A percentile compares a stretch with the other conserved stretches of the same genome.
phyloP scores from a whole-genome alignment of 2,113 vertebrate species.

The Cyanoderma ruficeps region DNA sequence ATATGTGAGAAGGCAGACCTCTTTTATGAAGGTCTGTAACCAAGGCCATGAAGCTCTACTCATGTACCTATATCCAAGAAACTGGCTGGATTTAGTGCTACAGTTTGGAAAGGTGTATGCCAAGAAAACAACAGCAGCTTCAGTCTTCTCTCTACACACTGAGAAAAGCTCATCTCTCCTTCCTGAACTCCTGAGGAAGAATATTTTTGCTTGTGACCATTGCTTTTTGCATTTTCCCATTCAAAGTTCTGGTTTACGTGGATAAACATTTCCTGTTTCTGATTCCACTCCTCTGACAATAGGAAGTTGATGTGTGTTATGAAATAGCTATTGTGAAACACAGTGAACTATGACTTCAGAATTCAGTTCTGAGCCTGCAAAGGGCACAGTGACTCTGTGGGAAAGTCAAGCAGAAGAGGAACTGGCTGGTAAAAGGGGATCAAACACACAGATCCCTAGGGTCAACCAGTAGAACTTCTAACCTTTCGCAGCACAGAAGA shows the following conservation, averaged over 20 bases:
- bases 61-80: background rate
- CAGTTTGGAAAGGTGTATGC: background rate
- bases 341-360: background rate
- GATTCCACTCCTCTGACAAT: background rate
- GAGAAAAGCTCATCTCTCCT: background rate
- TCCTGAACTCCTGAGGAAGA: background rate
- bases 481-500: background rate
- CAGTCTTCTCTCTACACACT: background rate
- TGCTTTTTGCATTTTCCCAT: background rate
- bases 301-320: background rate
- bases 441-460: background rate
- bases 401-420: background rate
- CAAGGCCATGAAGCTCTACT: background rate
- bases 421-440: background rate
- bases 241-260: accelerated
- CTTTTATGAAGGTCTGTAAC: background rate
- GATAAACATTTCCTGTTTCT: background rate
- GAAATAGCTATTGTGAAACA: background rate
- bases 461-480: background rate
- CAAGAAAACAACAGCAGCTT: background rate
- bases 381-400: background rate
- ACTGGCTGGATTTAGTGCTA: background rate
- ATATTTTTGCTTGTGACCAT: background rate
- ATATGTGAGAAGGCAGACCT: background rate
- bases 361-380: background rate